Percentiles rank a stretch among this genome's conserved stretches.
These are phyloP conservation scores for Sphaerophoria taeniata DNA, from an alignment of 2,888 invertebrate genomes.

Conservation along the genomic window DNA sequence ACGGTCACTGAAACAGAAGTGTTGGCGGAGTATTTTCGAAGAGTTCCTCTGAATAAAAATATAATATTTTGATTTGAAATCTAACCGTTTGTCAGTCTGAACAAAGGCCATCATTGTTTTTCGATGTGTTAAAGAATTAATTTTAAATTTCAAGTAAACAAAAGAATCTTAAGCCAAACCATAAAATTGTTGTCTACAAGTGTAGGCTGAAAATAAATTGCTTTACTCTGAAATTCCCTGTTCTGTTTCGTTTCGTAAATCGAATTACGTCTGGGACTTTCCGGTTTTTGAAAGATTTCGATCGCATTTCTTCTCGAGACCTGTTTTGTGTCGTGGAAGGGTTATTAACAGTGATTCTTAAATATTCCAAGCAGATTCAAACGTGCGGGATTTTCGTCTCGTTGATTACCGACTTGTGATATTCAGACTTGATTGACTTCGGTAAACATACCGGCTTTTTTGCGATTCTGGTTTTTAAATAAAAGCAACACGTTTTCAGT, in stretches of 20 bases:
- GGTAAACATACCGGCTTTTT: constrained; percentile 43
- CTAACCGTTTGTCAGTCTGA: neutral
- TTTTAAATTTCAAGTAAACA: constrained; percentile 13
- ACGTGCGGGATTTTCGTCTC: constrained; percentile 4
- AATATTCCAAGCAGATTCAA: constrained; percentile 8
- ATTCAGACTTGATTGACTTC: neutral
- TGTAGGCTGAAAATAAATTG: constrained; percentile 24
- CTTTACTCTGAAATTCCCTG: neutral
- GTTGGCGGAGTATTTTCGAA: constrained; percentile 2
- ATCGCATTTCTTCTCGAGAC: constrained; percentile 31
- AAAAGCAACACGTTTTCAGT: too few species aligned
- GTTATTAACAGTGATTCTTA: constrained; percentile 24
- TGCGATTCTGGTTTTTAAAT: constrained; percentile 8
- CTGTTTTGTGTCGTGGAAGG: constrained; percentile 30
- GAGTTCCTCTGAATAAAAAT: neutral
- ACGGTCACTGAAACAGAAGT: constrained; percentile 42
- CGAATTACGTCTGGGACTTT: constrained; percentile 51
- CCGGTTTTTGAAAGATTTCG: constrained; percentile 40
- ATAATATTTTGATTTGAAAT: constrained; percentile 14
- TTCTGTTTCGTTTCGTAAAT: constrained; percentile 8
- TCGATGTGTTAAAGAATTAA: neutral
- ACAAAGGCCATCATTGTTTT: constrained; percentile 38
- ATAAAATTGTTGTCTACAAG: neutral
- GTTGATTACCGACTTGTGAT: constrained; percentile 12
- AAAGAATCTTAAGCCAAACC: neutral